Conservation (phyloP, 2,888 invertebrate genomes). For the Augochlorella aurata region DNA sequence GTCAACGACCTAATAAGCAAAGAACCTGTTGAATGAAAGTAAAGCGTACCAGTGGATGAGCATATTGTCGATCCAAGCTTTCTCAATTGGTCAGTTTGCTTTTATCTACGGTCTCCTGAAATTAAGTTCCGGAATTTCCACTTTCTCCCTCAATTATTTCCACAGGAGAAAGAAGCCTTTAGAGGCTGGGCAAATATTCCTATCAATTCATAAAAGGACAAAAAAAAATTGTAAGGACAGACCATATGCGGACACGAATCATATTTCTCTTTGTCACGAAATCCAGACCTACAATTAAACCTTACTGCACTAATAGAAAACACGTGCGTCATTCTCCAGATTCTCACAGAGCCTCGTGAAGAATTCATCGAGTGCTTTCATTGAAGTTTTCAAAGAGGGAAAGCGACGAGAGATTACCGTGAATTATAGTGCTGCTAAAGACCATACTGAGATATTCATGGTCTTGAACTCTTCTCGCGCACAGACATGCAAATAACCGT, state of each 20-base stretch:
- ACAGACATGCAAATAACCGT: neutral
- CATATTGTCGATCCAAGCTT: neutral
- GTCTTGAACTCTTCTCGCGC: neutral
- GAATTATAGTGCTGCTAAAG: neutral
- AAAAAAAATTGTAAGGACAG: neutral
- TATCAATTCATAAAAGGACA: neutral
- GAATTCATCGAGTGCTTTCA: constrained; percentile 39
- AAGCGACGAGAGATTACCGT: constrained; percentile 21
- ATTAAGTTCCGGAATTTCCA: neutral
- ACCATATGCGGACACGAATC: neutral
- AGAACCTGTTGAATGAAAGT: no score
- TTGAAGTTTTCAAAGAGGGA: constrained; percentile 41
- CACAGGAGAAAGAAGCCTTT: neutral
- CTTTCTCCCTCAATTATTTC: neutral
- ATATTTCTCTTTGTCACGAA: constrained; percentile 46
- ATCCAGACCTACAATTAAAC: constrained; percentile 43
- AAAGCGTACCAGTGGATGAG: no score
- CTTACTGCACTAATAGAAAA: neutral
- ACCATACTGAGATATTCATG: constrained; percentile 15
- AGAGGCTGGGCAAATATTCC: neutral
- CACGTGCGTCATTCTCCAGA: constrained; percentile 15
- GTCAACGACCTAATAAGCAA: neutral
- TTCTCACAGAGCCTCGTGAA: constrained; percentile 30
- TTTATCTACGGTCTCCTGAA: neutral
- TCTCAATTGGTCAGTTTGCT: neutral